Conservation (phyloP, 1,140 invertebrate genomes). For the Ips typographus region DNA sequence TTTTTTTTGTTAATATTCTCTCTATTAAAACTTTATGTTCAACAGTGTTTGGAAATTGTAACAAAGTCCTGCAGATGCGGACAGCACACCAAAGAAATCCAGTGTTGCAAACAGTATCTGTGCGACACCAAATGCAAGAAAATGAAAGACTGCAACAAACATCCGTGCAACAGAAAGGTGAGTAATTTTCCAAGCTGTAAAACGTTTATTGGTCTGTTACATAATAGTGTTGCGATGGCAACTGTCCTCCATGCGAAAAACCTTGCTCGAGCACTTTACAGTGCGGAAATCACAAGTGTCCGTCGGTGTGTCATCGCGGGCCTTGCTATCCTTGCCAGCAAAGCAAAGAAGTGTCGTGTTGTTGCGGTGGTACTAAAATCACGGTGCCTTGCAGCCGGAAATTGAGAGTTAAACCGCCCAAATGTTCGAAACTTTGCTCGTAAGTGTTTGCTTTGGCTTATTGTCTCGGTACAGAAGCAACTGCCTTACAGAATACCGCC, state of each 20-base stretch:
- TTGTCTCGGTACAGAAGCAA: background rate
- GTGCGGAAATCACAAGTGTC: slow-evolving; percentile 89
- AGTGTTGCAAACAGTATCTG: slow-evolving; percentile 83
- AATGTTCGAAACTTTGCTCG: slow-evolving; percentile 73
- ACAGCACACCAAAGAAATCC: slow-evolving; percentile 76
- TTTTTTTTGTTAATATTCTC: slow-evolving; percentile 3
- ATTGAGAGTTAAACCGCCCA: slow-evolving; percentile 73
- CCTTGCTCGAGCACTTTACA: slow-evolving; percentile 77
- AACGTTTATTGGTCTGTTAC: slow-evolving; percentile 34
- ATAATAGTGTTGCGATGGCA: slow-evolving; percentile 75
- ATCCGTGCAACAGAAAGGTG: slow-evolving; percentile 85
- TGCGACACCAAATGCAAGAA: slow-evolving; percentile 90
- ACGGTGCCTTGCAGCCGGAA: slow-evolving; percentile 85
- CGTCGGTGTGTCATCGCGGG: slow-evolving; percentile 81
- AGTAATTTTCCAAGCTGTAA: slow-evolving; percentile 29
- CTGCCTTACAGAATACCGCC: slow-evolving; percentile 61
- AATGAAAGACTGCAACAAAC: slow-evolving; percentile 78
- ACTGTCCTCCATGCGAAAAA: slow-evolving; percentile 86
- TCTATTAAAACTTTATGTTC: slow-evolving; percentile 1
- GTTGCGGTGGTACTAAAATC: slow-evolving; percentile 77
- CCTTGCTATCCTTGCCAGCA: slow-evolving; percentile 88
- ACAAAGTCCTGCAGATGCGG: slow-evolving; percentile 83
- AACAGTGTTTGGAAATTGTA: slow-evolving; percentile 75
- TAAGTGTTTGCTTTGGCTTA: slow-evolving; percentile 46
- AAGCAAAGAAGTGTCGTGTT: slow-evolving; percentile 76